phyloP scores from a whole-genome alignment of 2,888 invertebrate species.

The Agrilus cyanescens region DNA sequence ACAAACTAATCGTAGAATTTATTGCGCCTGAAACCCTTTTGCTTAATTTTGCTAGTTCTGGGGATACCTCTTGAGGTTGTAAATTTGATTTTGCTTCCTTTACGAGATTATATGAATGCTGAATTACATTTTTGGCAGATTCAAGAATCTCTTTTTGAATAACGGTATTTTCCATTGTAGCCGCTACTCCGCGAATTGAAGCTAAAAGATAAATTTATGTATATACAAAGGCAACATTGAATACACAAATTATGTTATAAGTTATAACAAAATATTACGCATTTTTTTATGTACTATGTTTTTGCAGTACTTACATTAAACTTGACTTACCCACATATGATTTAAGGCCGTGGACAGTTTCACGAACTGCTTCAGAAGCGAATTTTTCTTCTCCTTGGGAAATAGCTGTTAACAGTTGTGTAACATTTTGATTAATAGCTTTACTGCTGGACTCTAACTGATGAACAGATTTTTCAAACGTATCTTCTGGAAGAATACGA shows the following conservation, averaged over 20 bases:
- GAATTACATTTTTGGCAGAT: conserved; percentile 68
- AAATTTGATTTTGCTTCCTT: conserved; percentile 73
- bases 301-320: too few relatives aligned
- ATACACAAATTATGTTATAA: too few relatives aligned
- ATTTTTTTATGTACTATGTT: too few relatives aligned
- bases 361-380: conserved; percentile 69
- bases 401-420: conserved; percentile 77
- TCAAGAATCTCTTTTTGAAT: conserved; percentile 46
- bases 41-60: conserved; percentile 58
- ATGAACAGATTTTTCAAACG: conserved; percentile 43
- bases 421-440: conserved; percentile 69
- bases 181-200: conserved; percentile 65
- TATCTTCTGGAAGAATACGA: conserved; percentile 65
- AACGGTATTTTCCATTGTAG: conserved; percentile 50
- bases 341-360: conserved; percentile 64
- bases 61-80: conserved; percentile 49
- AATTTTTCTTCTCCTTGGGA: conserved; percentile 70
- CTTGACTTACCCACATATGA: background rate
- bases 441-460: conserved; percentile 53
- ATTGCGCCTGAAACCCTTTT: conserved; percentile 52
- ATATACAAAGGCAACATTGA: too few relatives aligned
- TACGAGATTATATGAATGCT: conserved; percentile 64
- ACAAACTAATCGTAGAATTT: conserved; percentile 64
- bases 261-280: too few relatives aligned
- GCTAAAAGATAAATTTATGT: conserved; percentile 49